Evolutionary conservation across 1,140 invertebrate species (phyloP).

Genomic region (Lepidurus packardi): DNA sequence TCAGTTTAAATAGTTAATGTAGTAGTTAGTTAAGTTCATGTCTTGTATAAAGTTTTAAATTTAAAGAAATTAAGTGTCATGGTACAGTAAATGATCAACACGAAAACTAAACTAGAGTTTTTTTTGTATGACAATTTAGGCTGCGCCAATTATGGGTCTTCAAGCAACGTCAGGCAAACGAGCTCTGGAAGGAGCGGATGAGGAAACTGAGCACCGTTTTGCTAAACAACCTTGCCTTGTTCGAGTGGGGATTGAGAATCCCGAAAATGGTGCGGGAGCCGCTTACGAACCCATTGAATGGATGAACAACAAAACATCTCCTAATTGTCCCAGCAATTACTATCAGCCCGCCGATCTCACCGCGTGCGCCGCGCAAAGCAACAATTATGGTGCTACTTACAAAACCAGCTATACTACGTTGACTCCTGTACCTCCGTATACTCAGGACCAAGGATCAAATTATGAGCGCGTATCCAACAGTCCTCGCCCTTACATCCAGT

Average conservation of each 20-base stretch:
- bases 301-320: neutral
- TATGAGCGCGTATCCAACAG: conserved; percentile 33
- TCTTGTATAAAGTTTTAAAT: no score
- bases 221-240: conserved; percentile 17
- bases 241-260: conserved; percentile 18
- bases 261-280: neutral
- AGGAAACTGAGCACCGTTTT: conserved; percentile 17
- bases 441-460: conserved; percentile 14
- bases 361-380: conserved; percentile 16
- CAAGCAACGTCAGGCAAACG: conserved; percentile 20
- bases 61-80: no score
- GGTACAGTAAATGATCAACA: neutral
- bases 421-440: conserved; percentile 17
- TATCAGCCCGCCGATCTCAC: conserved; percentile 9
- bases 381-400: conserved; percentile 15
- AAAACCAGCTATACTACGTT: conserved; percentile 1
- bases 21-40: no score
- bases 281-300: conserved; percentile 13
- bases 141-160: conserved; percentile 18
- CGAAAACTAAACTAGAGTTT: neutral
- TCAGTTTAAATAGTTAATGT: no score
- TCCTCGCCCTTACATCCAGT: conserved; percentile 29
- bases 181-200: neutral
- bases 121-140: neutral
- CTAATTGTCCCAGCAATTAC: conserved; percentile 6